phyloP scores from a whole-genome alignment of 2,113 vertebrate species.

The Paedocypris sp. region DNA sequence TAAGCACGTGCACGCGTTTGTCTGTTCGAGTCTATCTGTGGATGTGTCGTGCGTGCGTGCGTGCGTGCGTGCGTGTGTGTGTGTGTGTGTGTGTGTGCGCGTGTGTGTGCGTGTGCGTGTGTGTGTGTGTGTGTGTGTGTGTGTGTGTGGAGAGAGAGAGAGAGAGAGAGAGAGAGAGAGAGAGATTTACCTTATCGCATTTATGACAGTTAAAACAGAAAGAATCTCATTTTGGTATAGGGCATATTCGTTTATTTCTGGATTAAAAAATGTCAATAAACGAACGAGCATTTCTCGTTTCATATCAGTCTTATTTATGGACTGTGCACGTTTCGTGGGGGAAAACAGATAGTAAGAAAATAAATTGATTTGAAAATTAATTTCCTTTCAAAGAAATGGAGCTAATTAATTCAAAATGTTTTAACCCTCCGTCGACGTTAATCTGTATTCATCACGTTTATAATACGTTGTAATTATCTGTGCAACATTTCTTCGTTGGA shows the following conservation, averaged over 20 bases:
- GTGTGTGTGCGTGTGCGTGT: no score
- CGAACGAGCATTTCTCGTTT: neutral
- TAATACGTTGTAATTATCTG: constrained; percentile 53
- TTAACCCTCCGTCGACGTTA: constrained; percentile 41
- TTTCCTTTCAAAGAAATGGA: constrained; percentile 28
- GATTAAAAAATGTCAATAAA: neutral
- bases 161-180: no score
- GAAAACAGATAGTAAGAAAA: constrained; percentile 14
- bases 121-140: no score
- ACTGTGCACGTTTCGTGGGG: neutral
- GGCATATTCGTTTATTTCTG: neutral
- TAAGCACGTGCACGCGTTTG: no score
- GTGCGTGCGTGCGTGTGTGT: no score
- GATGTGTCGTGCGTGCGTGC: neutral
- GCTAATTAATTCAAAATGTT: constrained; percentile 43
- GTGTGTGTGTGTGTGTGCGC: no score
- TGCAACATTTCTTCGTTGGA: constrained; percentile 31
- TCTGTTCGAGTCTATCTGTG: constrained; percentile 33
- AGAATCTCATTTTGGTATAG: neutral
- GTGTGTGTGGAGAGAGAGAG: no score
- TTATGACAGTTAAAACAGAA: neutral
- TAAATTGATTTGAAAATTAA: constrained; percentile 28
- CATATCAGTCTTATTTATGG: constrained; percentile 10
- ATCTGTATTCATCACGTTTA: constrained; percentile 50
- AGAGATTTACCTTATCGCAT: no score